Conservation (phyloP, 2,113 vertebrate genomes). For the Eurystomus gularis region DNA sequence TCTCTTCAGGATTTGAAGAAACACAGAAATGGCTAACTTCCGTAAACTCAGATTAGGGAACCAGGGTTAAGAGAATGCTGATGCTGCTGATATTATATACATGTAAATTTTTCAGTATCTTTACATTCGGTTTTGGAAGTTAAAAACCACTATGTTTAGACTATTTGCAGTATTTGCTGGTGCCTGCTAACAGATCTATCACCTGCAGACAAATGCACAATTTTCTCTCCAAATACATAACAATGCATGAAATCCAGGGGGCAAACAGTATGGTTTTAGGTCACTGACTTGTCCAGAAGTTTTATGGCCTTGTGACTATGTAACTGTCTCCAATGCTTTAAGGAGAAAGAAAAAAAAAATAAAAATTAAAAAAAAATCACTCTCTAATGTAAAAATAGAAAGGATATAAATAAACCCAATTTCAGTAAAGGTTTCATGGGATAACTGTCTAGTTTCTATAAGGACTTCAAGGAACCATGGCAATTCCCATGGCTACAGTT, state of each 20-base stretch:
- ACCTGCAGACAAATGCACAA: constrained; percentile 14
- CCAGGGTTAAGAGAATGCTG: too few relatives aligned
- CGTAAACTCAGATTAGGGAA: too few relatives aligned
- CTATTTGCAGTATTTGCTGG: background rate
- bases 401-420: constrained; percentile 6
- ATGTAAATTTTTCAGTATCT: too few relatives aligned
- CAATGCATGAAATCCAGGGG: constrained; percentile 33
- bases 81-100: too few relatives aligned
- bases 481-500: background rate
- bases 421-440: constrained; percentile 45
- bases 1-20: too few relatives aligned
- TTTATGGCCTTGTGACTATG: constrained; percentile 38
- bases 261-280: background rate
- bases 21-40: too few relatives aligned
- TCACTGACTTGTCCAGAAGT: background rate
- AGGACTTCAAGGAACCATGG: background rate
- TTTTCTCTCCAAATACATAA: constrained; percentile 19
- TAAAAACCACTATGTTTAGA: constrained; percentile 22
- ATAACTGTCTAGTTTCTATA: background rate
- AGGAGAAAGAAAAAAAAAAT: constrained; percentile 36
- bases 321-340: constrained; percentile 26
- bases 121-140: background rate
- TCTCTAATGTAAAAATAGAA: constrained; percentile 24
- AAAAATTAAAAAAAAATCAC: too few relatives aligned
- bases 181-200: background rate